phyloP scores from a whole-genome alignment of 2,113 vertebrate species.

The Oncorhynchus masou region DNA sequence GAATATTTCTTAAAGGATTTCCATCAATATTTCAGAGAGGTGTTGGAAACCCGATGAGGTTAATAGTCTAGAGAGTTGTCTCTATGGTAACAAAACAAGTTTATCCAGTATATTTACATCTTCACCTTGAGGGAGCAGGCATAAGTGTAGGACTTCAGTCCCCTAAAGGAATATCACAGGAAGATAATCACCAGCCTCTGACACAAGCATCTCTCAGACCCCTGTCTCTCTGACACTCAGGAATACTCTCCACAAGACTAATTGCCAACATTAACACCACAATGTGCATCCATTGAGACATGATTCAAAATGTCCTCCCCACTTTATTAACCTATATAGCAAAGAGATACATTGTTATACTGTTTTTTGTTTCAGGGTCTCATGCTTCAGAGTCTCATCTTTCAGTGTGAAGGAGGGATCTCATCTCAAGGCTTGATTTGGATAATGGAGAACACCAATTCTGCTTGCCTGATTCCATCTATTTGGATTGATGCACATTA shows the following conservation, averaged over 20 bases:
- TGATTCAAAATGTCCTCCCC: conserved; percentile 28
- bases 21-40: conserved; percentile 55
- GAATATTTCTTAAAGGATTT: conserved; percentile 25
- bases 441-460: conserved; percentile 54
- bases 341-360: conserved; percentile 20
- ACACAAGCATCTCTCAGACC: conserved; percentile 38
- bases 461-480: conserved; percentile 54
- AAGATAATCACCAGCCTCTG: conserved; percentile 61
- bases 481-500: conserved; percentile 66
- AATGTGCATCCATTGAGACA: conserved; percentile 53
- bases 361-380: conserved; percentile 23
- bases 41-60: conserved; percentile 49
- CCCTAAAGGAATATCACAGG: conserved; percentile 57
- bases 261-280: conserved; percentile 52
- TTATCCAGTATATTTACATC: conserved; percentile 71
- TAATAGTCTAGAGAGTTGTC: conserved; percentile 57
- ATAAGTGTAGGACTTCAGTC: conserved; percentile 49
- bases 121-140: conserved; percentile 56
- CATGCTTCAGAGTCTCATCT: conserved; percentile 22
- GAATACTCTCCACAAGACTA: conserved; percentile 49
- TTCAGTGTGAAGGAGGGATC: conserved; percentile 31
- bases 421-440: conserved; percentile 51
- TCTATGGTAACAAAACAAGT: conserved; percentile 65
- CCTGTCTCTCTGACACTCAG: conserved; percentile 28
- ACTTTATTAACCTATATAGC: conserved; percentile 50